Evolutionary conservation across 2,797 vertebrate genomes (phyloP), one percentile per base, ranked within the genome.

Genomic region (Schizopygopsis pylzovi): DNA sequence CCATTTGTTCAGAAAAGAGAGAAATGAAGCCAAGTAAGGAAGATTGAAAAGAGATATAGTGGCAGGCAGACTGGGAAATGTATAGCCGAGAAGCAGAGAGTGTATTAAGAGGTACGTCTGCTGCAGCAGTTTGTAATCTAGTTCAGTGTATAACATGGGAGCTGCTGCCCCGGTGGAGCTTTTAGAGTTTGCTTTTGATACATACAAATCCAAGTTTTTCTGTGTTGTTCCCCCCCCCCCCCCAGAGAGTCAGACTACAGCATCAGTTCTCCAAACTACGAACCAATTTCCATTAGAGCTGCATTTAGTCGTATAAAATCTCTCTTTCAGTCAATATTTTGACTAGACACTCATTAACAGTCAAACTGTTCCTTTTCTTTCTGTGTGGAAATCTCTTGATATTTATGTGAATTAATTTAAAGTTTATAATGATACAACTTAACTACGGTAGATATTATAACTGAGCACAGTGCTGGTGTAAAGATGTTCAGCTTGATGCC

Each of bases 81-180:
- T 91, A 61, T 16, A 41, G 63, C n/a, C 2, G 68, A 78, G 78
- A 78, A 78, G 63, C 56, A 67, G 90, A 90, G 88, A 90, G 91
- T 90, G 91, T 95, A 94, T 95, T 94, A 95, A 95, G 92, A 92
- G 93, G 92, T 94, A 94, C 94, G 94, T 79, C 92, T 94, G 93
- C 93, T 93, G 88, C 90, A 92, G 93, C 93, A 93, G 93, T 95
- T 95, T 94, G 95, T 94, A 93, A 95, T 94, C 92, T 93, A 91
- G 93, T 93, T 95, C 92, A 94, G 92, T 92, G 91, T 94, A 94
- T 95, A 94, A 93, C 94, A 92, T 93, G 93, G 94, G 94, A 95
- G 81, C 92, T 86, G 20, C 61, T 85, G 95, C 94, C 92, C 93
- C 87, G 77, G 93, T 92, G 94, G 90, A 89, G 88, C 88, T 91